phyloP scores from a whole-genome alignment of 2,888 invertebrate genomes.

The Pemphredon lugubris region DNA sequence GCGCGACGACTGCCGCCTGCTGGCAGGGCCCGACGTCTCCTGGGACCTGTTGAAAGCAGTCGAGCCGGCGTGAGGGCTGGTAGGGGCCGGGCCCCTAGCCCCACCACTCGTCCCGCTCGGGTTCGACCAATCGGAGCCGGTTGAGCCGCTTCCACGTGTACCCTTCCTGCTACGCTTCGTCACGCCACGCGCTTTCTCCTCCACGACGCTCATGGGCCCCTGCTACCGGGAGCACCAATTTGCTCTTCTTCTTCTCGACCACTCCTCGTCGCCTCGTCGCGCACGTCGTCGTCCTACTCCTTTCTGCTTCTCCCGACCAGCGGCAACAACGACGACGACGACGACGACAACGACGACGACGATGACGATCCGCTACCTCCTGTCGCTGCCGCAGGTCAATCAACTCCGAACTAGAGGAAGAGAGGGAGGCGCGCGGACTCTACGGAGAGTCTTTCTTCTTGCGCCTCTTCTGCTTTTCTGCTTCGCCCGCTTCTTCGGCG shows the following conservation, averaged over 20 bases:
- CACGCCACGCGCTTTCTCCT: conserved; percentile 72
- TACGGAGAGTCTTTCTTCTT: conserved; percentile 31
- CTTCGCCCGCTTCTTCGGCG: conserved; percentile 36
- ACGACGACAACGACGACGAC: conserved; percentile 20
- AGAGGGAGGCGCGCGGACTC: conserved; percentile 25
- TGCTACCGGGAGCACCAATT: conserved; percentile 84
- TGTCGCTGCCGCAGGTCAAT: conserved; percentile 52
- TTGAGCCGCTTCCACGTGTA: conserved; percentile 65
- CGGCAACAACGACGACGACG: conserved; percentile 12
- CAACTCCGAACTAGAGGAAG: conserved; percentile 46
- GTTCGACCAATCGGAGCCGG: conserved; percentile 59
- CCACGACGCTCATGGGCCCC: conserved; percentile 82
- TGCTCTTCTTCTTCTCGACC: conserved; percentile 84
- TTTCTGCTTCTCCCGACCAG: conserved; percentile 37
- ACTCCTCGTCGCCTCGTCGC: conserved; percentile 82
- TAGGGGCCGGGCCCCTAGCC: conserved; percentile 61
- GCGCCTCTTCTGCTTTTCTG: conserved; percentile 45
- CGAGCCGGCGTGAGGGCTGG: conserved; percentile 75
- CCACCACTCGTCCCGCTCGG: conserved; percentile 31
- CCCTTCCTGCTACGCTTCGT: conserved; percentile 68
- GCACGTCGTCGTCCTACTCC: conserved; percentile 73
- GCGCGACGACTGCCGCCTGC: conserved; percentile 72
- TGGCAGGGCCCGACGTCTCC: conserved; percentile 71
- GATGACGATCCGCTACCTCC: conserved; percentile 8
- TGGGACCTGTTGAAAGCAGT: conserved; percentile 77